phyloP scores from a whole-genome alignment of 1,140 invertebrate species.

The Cephus cinctus region DNA sequence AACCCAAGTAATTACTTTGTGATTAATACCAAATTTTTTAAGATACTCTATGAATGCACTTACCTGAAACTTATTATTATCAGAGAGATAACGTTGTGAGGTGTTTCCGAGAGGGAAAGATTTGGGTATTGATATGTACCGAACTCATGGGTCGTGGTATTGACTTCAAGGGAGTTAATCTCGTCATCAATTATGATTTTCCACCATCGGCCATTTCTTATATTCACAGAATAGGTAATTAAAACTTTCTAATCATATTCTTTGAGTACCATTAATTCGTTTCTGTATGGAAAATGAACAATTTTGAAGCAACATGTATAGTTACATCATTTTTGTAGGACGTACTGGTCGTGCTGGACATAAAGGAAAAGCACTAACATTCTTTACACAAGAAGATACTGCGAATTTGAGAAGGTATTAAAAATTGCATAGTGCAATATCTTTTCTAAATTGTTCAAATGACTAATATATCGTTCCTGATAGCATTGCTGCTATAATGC shows the following conservation, averaged over 20 bases:
- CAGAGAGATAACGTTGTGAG: constrained; percentile 87
- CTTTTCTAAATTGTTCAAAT: background rate
- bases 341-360: constrained; percentile 92
- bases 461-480: constrained; percentile 1
- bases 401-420: constrained; percentile 76
- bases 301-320: constrained; percentile 4
- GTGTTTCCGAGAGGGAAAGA: constrained; percentile 86
- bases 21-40: constrained; percentile 17
- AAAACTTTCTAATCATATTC: background rate
- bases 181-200: constrained; percentile 98
- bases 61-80: too few relatives aligned
- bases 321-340: constrained; percentile 56
- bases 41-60: too few relatives aligned
- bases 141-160: constrained; percentile 96
- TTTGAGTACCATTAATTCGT: background rate
- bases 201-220: constrained; percentile 90
- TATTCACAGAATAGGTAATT: constrained; percentile 82
- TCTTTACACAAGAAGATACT: constrained; percentile 89
- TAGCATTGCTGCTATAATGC: constrained; percentile 85
- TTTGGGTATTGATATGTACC: constrained; percentile 96
- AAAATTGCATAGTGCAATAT: background rate
- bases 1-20: constrained; percentile 63
- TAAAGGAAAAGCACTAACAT: constrained; percentile 86
- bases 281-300: too few relatives aligned
- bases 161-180: constrained; percentile 95